Percentiles rank a stretch among this genome's conserved stretches.
phyloP scores from a whole-genome alignment of 1,140 invertebrate genomes.

The Diuraphis noxia region DNA sequence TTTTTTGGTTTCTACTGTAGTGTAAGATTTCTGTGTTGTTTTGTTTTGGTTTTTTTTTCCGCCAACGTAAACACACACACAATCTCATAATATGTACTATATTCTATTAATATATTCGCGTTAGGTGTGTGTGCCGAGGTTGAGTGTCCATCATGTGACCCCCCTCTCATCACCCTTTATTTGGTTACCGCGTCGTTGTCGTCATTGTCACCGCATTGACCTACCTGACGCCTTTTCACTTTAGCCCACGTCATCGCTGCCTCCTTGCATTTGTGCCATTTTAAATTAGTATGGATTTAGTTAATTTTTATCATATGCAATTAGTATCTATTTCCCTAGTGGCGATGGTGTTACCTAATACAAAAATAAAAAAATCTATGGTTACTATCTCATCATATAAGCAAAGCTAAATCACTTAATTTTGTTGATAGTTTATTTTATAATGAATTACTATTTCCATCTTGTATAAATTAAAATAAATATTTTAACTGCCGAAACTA shows the following conservation, averaged over 20 bases:
- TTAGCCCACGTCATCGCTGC: background rate
- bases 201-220: background rate
- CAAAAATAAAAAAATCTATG: too few species aligned
- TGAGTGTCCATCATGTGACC: background rate
- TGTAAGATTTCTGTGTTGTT: background rate
- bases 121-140: background rate
- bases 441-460: background rate
- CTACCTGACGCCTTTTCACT: slow-evolving; percentile 12
- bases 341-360: too few species aligned
- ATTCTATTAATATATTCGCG: background rate
- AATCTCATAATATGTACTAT: background rate
- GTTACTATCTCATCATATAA: background rate
- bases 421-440: background rate
- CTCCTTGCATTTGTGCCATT: background rate
- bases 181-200: background rate
- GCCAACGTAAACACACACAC: background rate
- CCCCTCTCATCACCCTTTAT: background rate
- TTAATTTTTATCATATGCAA: too few species aligned
- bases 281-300: too few species aligned
- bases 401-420: background rate
- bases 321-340: too few species aligned
- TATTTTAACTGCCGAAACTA: background rate
- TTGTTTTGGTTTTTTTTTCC: background rate
- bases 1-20: background rate
- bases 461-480: background rate